phyloP scores from a whole-genome alignment of 2,797 vertebrate species.

The Characodon lateralis region DNA sequence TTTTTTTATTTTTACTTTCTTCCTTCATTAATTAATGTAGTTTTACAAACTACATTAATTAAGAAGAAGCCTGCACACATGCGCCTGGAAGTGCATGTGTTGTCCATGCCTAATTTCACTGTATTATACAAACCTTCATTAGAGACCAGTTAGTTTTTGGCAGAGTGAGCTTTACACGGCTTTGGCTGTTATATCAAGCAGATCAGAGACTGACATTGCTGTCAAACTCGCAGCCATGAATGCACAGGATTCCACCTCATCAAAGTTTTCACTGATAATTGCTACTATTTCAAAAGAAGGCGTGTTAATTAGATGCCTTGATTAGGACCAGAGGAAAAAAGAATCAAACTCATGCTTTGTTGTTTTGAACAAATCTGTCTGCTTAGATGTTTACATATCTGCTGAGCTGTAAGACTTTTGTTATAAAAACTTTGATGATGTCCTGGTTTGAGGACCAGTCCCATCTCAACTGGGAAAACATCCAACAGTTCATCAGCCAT shows the following conservation, averaged over 20 bases:
- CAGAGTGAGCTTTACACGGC: conserved; percentile 44
- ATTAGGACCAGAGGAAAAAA: conserved; percentile 60
- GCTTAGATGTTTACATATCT: conserved; percentile 53
- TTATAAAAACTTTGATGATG: conserved; percentile 62
- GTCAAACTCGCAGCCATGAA: conserved; percentile 67
- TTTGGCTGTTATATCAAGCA: conserved; percentile 66
- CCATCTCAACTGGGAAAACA: conserved; percentile 53
- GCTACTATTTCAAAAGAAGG: conserved; percentile 73
- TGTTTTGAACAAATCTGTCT: conserved; percentile 58
- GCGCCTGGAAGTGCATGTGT: background rate
- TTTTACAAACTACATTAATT: background rate
- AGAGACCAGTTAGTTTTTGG: conserved; percentile 53
- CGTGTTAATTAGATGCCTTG: conserved; percentile 79
- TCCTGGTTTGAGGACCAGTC: conserved; percentile 58
- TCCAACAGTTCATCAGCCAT: conserved; percentile 51
- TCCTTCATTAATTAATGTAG: background rate
- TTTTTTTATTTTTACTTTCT: background rate
- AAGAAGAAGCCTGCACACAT: background rate
- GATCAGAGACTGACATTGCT: conserved; percentile 53
- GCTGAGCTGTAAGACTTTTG: conserved; percentile 44
- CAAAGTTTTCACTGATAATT: conserved; percentile 78
- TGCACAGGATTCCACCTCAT: conserved; percentile 69
- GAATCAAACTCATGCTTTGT: conserved; percentile 78
- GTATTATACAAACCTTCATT: conserved; percentile 61
- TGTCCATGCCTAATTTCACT: conserved; percentile 38